Evolutionary conservation across 2,888 invertebrate genomes (phyloP).

Genomic region (Pediacus dermestoides): DNA sequence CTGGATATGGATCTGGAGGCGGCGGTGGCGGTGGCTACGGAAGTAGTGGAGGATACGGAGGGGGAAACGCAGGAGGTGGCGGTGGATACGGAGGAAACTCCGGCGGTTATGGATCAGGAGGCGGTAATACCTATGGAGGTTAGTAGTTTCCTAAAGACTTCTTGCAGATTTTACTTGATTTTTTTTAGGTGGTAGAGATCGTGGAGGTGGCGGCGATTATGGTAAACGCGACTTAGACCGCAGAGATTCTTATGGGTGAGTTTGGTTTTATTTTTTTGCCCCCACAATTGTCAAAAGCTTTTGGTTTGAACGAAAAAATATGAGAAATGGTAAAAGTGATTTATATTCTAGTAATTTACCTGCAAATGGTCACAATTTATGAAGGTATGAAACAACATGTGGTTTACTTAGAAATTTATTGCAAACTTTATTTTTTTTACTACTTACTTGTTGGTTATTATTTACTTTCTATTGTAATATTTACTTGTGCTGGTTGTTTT

Average conservation of each 20-base stretch:
- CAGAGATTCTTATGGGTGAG: conserved; percentile 61
- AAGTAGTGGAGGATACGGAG: conserved; percentile 37
- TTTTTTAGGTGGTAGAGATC: conserved; percentile 51
- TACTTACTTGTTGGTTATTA: too few species aligned
- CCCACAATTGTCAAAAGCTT: too few species aligned
- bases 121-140: conserved; percentile 34
- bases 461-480: too few species aligned
- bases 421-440: too few species aligned
- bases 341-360: too few species aligned
- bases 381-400: too few species aligned
- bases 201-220: conserved; percentile 51
- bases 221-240: conserved; percentile 56
- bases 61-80: conserved; percentile 45
- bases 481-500: too few species aligned
- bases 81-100: conserved; percentile 48
- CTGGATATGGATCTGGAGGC: conserved; percentile 25
- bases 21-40: conserved; percentile 35
- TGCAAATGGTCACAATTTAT: too few species aligned
- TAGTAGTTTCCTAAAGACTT: conserved; percentile 11
- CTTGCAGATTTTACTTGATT: conserved; percentile 7
- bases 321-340: too few species aligned
- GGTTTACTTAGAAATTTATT: too few species aligned
- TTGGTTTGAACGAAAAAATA: too few species aligned
- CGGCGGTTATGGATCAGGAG: conserved; percentile 28
- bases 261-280: conserved; percentile 26